phyloP scores from a whole-genome alignment of 2,113 vertebrate species.

The Willisornis vidua region DNA sequence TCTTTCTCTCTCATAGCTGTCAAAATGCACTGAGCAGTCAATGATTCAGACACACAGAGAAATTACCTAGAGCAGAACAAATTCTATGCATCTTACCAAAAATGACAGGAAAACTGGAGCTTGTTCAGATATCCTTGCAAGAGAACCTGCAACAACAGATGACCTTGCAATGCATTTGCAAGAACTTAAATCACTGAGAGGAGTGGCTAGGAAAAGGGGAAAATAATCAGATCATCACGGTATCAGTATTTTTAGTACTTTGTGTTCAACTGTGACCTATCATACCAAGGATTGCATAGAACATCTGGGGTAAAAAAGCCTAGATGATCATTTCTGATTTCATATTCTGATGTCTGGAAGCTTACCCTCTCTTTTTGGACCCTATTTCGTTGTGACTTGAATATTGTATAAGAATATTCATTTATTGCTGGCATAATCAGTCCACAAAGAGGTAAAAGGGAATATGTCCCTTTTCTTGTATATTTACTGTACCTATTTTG shows the following conservation, averaged over 20 bases:
- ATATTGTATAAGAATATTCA: background rate
- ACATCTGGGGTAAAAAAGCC: background rate
- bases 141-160: background rate
- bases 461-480: background rate
- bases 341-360: background rate
- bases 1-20: background rate
- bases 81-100: background rate
- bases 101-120: background rate
- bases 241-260: background rate
- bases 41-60: background rate
- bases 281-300: background rate
- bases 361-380: background rate
- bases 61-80: conserved; percentile 1
- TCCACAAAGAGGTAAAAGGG: background rate
- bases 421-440: background rate
- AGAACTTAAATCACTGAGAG: background rate
- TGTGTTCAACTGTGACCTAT: background rate
- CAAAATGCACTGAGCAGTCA: background rate
- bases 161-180: background rate
- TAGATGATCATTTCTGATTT: background rate
- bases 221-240: background rate
- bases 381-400: background rate
- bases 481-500: background rate
- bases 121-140: background rate
- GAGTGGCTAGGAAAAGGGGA: background rate